Evolutionary conservation across 2,797 vertebrate genomes (phyloP).

Genomic region (Channa striata): DNA sequence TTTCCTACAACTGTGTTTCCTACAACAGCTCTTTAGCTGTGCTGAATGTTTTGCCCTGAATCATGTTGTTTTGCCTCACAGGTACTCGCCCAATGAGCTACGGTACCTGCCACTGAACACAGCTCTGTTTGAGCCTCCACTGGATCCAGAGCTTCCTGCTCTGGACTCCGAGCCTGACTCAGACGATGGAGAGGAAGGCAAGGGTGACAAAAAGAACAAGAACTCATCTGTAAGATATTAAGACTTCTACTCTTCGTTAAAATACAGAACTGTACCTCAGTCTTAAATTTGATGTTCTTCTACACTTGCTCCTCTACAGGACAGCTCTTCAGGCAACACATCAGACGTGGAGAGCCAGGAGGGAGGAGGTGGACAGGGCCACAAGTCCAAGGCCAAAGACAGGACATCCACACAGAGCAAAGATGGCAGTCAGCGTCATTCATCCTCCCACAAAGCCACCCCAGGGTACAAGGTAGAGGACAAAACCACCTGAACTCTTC

Average conservation of each 20-base stretch:
- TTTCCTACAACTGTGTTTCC: not conserved
- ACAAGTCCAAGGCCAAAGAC: slow-evolving; percentile 94
- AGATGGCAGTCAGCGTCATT: slow-evolving; percentile 89
- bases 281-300: not conserved
- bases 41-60: slow-evolving; percentile 2
- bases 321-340: slow-evolving; percentile 95
- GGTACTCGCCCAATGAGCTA: slow-evolving; percentile 97
- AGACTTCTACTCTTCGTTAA: not conserved
- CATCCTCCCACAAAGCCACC: slow-evolving; percentile 91
- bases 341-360: slow-evolving; percentile 97
- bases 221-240: slow-evolving; percentile 90
- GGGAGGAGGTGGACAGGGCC: slow-evolving; percentile 85
- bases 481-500: slow-evolving; percentile 98
- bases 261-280: not conserved
- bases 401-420: slow-evolving; percentile 89
- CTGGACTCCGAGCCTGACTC: slow-evolving; percentile 97
- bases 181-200: slow-evolving; percentile 92
- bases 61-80: slow-evolving; percentile 58
- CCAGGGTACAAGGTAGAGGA: slow-evolving; percentile 99
- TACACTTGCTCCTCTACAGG: slow-evolving; percentile 79
- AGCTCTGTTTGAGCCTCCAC: slow-evolving; percentile 95
- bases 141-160: slow-evolving; percentile 95
- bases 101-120: slow-evolving; percentile 97
- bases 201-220: slow-evolving; percentile 91
- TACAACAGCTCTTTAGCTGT: not conserved